Base-by-base conservation (phyloP, 2,888 invertebrate species). In the Lasiommata megera region DNA sequence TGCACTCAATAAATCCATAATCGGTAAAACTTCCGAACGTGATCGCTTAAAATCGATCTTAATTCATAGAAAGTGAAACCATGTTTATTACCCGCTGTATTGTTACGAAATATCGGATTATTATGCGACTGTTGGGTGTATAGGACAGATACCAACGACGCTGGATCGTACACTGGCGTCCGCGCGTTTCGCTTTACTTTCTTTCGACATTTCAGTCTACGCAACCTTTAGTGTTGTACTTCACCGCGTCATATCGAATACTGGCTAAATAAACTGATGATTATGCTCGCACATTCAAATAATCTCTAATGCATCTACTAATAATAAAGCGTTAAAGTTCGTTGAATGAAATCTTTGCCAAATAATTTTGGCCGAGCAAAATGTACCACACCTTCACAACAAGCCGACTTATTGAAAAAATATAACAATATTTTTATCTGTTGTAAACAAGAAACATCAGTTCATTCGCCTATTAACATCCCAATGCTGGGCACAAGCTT, bases 181-280 rank as follows among this genome's bases (percentile, higher is more conserved):
- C 64, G 66, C 65, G 64, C 58, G 72, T 76, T 80, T 79, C 85
- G 82, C 80, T 87, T 41, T 87, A 88, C 88, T 88, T 88, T 88
- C 88, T 88, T 88, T 88, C 88, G 84, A 83, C 88, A 88, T 83
- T 79, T 71, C 62, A 67, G 73, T 67, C 80, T 84, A 79, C 85
- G 86, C 82, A 84, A 85, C 77, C 65, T 65, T 52, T 56, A 61
- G 71, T 73, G 72, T 67, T 75, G 76, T 72, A 63, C 64, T 63
- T 2, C 46, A 28, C 3, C 64, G 60, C 61, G 46, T 50, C 46
- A 51, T 55, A 60, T 52, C 54, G 43, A 57, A 23, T 23, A 23
- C 54, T 54, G 50, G 38, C 37, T 37, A 48, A 40, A 41, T 31
- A 9, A n/a, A 44, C n/a, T 38, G 14, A 56, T 23, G 23, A 23